phyloP scores from a whole-genome alignment of 2,888 invertebrate genomes.

The Lasioglossum zephyrum region DNA sequence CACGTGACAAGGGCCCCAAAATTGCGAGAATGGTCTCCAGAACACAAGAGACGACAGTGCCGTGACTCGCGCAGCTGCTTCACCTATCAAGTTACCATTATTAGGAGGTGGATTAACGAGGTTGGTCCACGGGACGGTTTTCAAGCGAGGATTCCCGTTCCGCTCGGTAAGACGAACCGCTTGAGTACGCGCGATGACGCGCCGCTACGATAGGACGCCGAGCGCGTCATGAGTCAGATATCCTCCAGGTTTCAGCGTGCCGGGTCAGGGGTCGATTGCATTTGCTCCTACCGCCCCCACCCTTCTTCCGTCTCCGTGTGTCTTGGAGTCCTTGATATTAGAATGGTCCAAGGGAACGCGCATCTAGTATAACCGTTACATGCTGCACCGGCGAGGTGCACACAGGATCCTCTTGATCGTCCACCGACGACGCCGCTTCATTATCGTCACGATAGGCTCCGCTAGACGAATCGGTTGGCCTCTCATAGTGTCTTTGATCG shows the following conservation, averaged over 20 bases:
- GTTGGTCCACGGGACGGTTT: constrained; percentile 21
- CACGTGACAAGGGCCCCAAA: not conserved
- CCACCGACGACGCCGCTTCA: constrained; percentile 75
- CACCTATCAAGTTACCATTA: constrained; percentile 44
- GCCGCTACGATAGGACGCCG: constrained; percentile 73
- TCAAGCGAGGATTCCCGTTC: constrained; percentile 20
- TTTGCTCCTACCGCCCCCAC: constrained; percentile 78
- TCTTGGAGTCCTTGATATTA: constrained; percentile 82
- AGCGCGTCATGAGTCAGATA: constrained; percentile 83
- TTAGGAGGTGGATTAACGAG: constrained; percentile 53
- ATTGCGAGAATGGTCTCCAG: not conserved
- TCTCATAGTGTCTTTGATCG: not conserved
- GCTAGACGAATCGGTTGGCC: constrained; percentile 15
- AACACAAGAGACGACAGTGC: not conserved
- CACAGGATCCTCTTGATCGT: constrained; percentile 54
- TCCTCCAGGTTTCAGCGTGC: constrained; percentile 82
- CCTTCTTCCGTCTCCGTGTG: constrained; percentile 60
- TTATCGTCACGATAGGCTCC: constrained; percentile 68
- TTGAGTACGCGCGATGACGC: constrained; percentile 67
- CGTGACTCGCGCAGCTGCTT: not conserved
- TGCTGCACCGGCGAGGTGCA: constrained; percentile 46
- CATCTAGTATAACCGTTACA: constrained; percentile 76
- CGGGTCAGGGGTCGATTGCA: constrained; percentile 81
- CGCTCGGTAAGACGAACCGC: constrained; percentile 34
- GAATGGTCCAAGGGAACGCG: constrained; percentile 81